Evolutionary conservation across 2,113 vertebrate species (phyloP).

Genomic region (Ahaetulla prasina): DNA sequence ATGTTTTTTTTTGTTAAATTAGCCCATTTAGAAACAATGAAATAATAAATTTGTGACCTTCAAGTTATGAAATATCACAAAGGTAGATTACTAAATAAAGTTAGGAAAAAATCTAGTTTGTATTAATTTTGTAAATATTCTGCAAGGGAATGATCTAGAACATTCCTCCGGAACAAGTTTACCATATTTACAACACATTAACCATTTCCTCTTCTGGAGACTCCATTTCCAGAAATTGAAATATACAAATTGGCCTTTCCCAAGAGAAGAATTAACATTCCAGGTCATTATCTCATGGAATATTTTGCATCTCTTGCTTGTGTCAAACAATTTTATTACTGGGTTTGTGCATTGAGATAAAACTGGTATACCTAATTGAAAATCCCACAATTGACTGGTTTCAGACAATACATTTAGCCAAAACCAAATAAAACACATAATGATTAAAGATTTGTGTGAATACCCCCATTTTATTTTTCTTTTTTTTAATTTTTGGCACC

Average conservation of each 20-base stretch:
- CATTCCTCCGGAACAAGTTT: neutral
- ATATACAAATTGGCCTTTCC: neutral
- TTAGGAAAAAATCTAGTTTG: neutral
- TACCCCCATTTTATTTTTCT: neutral
- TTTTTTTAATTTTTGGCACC: neutral
- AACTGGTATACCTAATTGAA: neutral
- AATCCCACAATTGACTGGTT: neutral
- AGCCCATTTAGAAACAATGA: neutral
- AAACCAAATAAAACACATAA: neutral
- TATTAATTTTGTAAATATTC: neutral
- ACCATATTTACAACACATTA: neutral
- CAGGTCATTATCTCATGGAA: neutral
- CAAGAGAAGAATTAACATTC: neutral
- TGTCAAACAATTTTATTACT: neutral
- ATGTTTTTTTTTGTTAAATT: neutral
- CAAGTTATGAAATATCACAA: neutral
- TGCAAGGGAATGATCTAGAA: neutral
- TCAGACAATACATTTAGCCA: neutral
- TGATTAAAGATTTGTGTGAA: neutral
- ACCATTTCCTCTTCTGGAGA: neutral
- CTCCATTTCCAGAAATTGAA: neutral
- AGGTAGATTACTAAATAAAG: neutral
- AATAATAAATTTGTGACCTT: neutral
- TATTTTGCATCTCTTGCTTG: neutral
- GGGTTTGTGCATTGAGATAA: neutral